These are phyloP conservation scores for Zaprionus capensis DNA, from an alignment of 1,140 invertebrate species.

Conservation along the genomic window DNA sequence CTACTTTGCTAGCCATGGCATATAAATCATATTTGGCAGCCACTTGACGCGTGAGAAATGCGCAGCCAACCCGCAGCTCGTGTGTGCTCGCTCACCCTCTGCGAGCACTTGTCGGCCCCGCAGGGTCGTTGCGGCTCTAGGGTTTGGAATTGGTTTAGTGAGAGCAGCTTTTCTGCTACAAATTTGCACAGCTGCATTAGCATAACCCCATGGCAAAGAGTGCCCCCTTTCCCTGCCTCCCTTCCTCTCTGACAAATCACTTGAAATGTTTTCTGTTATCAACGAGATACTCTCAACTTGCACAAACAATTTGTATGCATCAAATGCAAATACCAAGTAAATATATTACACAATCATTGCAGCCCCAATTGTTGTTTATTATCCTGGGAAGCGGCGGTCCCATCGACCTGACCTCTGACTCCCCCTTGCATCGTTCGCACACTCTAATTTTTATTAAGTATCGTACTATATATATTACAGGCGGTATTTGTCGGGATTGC, in stretches of 20 bases:
- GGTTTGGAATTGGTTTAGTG: constrained; percentile 7
- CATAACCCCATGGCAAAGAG: constrained; percentile 20
- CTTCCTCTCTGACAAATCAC: constrained; percentile 50
- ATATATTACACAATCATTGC: constrained; percentile 64
- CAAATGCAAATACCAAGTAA: constrained; percentile 62
- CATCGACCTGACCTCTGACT: too few relatives aligned
- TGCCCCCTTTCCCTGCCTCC: not conserved
- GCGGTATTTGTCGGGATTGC: not conserved
- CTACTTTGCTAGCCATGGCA: constrained; percentile 59
- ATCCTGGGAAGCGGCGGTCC: not conserved
- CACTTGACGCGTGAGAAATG: constrained; percentile 69
- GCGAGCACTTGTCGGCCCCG: constrained; percentile 20
- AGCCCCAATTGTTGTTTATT: constrained; percentile 68
- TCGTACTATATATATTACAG: not conserved
- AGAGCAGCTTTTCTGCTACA: constrained; percentile 6
- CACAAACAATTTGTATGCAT: constrained; percentile 63
- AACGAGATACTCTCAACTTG: constrained; percentile 16
- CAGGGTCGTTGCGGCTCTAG: constrained; percentile 16
- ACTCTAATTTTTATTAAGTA: not conserved
- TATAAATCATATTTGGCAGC: constrained; percentile 81
- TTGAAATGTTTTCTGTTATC: constrained; percentile 47
- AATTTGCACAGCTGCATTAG: constrained; percentile 42
- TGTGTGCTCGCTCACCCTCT: constrained; percentile 46
- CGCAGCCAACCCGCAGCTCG: constrained; percentile 35
- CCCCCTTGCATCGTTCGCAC: not conserved